Conservation (phyloP, 2,113 vertebrate species). For the Pica pica region DNA sequence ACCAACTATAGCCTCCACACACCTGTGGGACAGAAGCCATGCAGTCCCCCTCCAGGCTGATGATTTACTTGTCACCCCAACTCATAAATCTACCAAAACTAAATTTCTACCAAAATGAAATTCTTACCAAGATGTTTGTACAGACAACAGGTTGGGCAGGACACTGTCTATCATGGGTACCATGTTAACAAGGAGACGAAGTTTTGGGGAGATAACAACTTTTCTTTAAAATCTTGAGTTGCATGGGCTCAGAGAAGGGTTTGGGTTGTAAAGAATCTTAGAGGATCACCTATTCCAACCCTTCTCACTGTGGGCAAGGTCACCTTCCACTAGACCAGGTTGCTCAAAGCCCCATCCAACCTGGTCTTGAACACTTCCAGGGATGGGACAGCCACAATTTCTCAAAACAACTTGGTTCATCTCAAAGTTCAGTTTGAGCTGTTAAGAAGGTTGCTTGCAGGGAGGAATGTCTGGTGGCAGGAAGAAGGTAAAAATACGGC, state of each 20-base stretch:
- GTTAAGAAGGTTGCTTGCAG: background rate
- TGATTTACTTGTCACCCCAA: background rate
- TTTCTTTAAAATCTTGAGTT: background rate
- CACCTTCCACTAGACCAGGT: background rate
- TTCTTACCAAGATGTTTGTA: background rate
- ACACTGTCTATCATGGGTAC: fast-evolving
- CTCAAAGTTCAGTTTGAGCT: background rate
- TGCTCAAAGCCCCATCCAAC: background rate
- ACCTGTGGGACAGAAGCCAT: background rate
- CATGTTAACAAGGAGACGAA: background rate
- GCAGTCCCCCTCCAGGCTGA: fast-evolving
- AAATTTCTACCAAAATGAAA: background rate
- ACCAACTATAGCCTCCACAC: background rate
- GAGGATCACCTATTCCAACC: background rate
- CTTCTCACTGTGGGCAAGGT: background rate
- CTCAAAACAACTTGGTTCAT: background rate
- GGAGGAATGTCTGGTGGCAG: background rate
- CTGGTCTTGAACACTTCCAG: background rate
- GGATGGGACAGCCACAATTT: background rate
- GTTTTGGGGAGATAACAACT: background rate
- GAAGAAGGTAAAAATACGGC: background rate
- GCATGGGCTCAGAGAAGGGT: too few species aligned
- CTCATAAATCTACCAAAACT: background rate
- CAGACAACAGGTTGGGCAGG: fast-evolving
- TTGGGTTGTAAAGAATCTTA: background rate